Evolutionary conservation across 2,888 invertebrate genomes (phyloP), one percentile per base, ranked within the genome.

Genomic region (Dusona sp.): DNA sequence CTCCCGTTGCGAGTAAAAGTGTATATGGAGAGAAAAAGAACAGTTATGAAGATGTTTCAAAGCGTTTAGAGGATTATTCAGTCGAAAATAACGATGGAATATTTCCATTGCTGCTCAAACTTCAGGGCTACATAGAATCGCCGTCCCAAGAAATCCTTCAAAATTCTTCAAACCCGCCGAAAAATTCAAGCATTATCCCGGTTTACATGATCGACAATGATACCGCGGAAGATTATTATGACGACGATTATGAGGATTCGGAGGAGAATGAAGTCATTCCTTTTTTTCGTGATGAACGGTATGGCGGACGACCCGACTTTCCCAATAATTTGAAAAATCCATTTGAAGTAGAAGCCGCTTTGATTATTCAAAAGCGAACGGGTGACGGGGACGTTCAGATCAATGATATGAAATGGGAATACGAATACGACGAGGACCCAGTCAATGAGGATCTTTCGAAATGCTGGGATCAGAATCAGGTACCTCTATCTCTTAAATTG

Each of bases 51-150:
- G 51, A 57, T 8, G 29, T 73, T 48, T 22, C 51, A n/a, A 67
- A 68, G 54, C 61, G 13, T 7, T 8, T 38, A 29, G 65, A 80
- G 6, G 70, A 77, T 51, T 68, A 77, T 42, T 33, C 22, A 6
- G 42, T 0, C 8, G 72, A 79, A n/a, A 75, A 83, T 1, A 64
- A 77, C 13, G 86, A 81, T 19, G 84, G 54, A 22, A 73, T 78
- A 13, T 84, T 64, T 64, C 84, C 86, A 13, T 38, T 86, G 45
- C 36, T 84, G 68, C 78, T 86, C 29, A 82, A 79, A 48, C 84
- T 86, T 19, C 86, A 81, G 25, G 86, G 86, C 29, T 86, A 86
- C 61, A 79, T 86, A 13, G 81, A 84, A 42, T 45, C 86, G 0
- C 64, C 79, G n/a, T 51, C 73, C 22, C 72, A 51, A 9, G 70